Evolutionary conservation across 2,888 invertebrate genomes (phyloP), one percentile per base, ranked within the genome.

Genomic region (Acleris literana): DNA sequence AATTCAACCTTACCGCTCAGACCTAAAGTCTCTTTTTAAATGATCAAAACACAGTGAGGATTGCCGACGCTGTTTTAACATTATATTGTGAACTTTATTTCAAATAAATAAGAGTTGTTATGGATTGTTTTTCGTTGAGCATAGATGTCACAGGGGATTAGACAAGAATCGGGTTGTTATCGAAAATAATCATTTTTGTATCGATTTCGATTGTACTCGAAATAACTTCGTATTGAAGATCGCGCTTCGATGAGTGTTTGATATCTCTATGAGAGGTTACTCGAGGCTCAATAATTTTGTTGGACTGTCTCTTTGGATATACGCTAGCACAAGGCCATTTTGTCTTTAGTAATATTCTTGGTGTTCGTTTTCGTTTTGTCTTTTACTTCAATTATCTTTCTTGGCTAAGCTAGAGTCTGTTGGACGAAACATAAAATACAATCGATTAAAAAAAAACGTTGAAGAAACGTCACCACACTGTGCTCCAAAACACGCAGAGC

Each of bases 151-250:
- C 54, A 11, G 39, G 59, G 60, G 64, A 64, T 64, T 61, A 51
- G 39, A 48, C 20, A 22, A 29, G 11, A 60, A 61, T 61, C 55
- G 65, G 65, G 51, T 51, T 60, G 65, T 65, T 61, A 61, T 56
- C 65, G 60, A 56, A 65, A 60, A 65, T 65, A 65, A 65, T 65
- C 49, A 65, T 65, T 65, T 65, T 61, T 65, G 55, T 65, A 65
- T 61, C 60, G 65, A 61, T 56, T 61, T 55, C 29, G 20, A 61
- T 65, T 65, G 55, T 61, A 44, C 16, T 65, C 55, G 55, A 60
- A 61, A 60, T 65, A 65, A 56, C 65, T 60, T 18, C 13, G 48
- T 61, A 39, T 60, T 29, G 65, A 59, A 11, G 52, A n/a, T 55
- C 18, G 49, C 55, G n/a, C 55, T 25, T 29, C 59, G 48, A n/a